These are phyloP conservation scores for Agonum fuliginosum DNA, from an alignment of 2,888 invertebrate species.

Conservation along the genomic window DNA sequence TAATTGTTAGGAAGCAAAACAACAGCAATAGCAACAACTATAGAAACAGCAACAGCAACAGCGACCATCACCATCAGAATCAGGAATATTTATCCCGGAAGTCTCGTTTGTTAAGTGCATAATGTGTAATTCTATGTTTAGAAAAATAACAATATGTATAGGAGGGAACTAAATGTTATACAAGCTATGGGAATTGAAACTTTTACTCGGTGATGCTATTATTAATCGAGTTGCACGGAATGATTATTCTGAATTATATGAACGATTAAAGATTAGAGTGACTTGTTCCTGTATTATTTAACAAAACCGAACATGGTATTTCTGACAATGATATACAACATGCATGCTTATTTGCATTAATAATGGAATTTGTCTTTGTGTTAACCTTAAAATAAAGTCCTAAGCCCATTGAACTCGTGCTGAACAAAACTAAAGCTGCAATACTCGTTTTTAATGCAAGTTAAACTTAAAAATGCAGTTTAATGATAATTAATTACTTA, in stretches of 20 bases:
- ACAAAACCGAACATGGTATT: background rate
- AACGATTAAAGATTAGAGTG: background rate
- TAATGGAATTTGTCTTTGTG: no score
- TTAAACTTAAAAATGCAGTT: no score
- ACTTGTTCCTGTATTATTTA: background rate
- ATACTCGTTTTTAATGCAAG: no score
- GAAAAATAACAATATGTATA: conserved; percentile 22
- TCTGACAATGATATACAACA: no score
- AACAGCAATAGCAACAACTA: no score
- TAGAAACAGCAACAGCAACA: no score
- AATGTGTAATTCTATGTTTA: conserved; percentile 27
- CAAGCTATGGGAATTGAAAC: conserved; percentile 21
- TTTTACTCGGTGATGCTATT: conserved; percentile 11
- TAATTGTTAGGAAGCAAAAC: conserved; percentile 31
- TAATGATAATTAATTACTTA: no score
- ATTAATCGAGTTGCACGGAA: conserved; percentile 1
- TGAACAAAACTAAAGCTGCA: no score
- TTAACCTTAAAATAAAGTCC: no score
- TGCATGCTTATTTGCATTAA: no score
- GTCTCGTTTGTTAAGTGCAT: conserved; percentile 13
- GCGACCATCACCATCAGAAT: conserved; percentile 2
- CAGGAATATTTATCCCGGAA: conserved; percentile 9
- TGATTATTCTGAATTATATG: background rate
- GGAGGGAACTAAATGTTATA: background rate
- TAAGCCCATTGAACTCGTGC: no score